phyloP scores from a whole-genome alignment of 2,797 vertebrate species.

The Microctenopoma stevenorrisi region DNA sequence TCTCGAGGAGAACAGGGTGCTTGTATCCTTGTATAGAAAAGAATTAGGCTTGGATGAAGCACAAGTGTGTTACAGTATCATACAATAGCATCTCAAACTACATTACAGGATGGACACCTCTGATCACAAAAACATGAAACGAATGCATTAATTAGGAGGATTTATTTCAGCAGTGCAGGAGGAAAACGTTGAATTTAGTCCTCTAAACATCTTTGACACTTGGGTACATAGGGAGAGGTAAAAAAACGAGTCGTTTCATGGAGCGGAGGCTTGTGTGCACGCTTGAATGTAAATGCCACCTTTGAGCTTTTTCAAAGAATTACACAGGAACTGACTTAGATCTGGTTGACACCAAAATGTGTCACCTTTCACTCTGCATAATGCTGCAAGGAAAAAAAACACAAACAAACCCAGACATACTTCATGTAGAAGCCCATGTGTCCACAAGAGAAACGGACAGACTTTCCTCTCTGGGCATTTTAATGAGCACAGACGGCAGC shows the following conservation, averaged over 20 bases:
- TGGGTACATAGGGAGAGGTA: background rate
- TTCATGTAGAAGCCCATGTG: background rate
- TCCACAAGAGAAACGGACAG: conserved; percentile 11
- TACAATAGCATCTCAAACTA: background rate
- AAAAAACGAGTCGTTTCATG: background rate
- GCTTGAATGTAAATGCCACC: conserved; percentile 11
- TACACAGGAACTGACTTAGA: conserved; percentile 53
- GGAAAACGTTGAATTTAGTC: background rate
- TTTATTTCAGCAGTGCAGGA: background rate
- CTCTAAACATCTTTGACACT: background rate
- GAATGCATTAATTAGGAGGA: background rate
- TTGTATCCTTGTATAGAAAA: no score
- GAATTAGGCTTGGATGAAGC: no score
- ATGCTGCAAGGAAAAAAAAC: conserved; percentile 9
- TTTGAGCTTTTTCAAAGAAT: conserved; percentile 32
- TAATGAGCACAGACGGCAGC: conserved; percentile 37
- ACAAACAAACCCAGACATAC: background rate
- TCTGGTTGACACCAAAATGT: conserved; percentile 22
- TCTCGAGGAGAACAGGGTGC: no score
- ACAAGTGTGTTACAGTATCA: no score
- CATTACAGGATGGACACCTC: background rate
- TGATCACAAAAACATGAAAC: background rate
- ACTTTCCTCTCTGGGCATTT: conserved; percentile 27
- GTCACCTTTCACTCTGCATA: conserved; percentile 10
- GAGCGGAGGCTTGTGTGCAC: background rate